Conservation (phyloP, 2,797 vertebrate species). For the Acanthurus tractus region DNA sequence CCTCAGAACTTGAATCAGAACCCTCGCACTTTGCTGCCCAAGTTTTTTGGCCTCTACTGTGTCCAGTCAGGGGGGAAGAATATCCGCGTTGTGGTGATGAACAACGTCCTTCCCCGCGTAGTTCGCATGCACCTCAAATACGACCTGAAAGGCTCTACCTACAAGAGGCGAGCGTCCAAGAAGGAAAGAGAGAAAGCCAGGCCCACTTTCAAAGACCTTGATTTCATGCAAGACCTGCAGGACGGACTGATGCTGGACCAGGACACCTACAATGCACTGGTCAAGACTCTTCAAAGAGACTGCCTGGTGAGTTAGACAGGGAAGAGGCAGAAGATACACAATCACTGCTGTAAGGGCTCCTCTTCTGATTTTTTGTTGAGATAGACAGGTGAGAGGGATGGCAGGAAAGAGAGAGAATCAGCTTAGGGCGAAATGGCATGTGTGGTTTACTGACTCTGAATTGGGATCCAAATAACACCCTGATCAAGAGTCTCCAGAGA, state of each 20-base stretch:
- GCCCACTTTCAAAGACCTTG: conserved; percentile 97
- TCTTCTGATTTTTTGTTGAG: conserved; percentile 75
- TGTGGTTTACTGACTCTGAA: conserved; percentile 25
- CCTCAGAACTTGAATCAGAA: conserved; percentile 98
- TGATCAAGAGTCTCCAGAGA: conserved; percentile 31
- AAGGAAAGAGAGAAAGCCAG: conserved; percentile 95
- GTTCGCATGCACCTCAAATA: conserved; percentile 99
- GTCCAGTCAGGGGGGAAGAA: conserved; percentile 98
- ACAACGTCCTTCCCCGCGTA: conserved; percentile 95
- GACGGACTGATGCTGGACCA: conserved; percentile 95
- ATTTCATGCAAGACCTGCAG: conserved; percentile 95
- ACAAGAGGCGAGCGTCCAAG: conserved; percentile 95
- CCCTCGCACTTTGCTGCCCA: conserved; percentile 95
- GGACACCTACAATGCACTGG: conserved; percentile 93
- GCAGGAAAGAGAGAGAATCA: neutral
- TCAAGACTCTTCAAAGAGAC: conserved; percentile 96
- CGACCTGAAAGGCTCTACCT: conserved; percentile 97
- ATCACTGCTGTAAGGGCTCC: neutral
- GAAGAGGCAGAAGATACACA: neutral
- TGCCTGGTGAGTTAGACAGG: conserved; percentile 89
- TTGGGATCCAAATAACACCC: conserved; percentile 21
- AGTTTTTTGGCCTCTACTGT: conserved; percentile 98
- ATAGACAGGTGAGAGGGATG: neutral
- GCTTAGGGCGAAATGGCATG: neutral
- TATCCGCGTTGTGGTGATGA: conserved; percentile 98